Conservation (phyloP, 2,888 invertebrate genomes). For the Aphodius granarius region DNA sequence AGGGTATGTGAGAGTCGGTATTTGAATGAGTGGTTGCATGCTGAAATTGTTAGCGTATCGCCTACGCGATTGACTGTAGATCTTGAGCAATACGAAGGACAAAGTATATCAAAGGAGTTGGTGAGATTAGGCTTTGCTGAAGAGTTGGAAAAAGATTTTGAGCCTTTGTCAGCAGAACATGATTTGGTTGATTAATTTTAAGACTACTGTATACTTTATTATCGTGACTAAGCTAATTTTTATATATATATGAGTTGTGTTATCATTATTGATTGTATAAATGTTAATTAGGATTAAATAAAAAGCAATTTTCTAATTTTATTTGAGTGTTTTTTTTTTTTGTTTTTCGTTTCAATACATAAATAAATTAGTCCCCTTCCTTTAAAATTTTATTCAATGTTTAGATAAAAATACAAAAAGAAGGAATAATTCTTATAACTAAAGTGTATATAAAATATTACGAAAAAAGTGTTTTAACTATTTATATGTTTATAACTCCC, state of each 20-base stretch:
- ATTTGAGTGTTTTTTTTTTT: background rate
- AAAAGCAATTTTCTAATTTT: too few relatives aligned
- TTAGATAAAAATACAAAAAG: background rate
- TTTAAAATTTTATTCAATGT: background rate
- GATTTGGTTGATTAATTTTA: background rate
- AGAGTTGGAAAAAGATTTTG: background rate
- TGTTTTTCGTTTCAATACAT: too few relatives aligned
- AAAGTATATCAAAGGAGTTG: background rate
- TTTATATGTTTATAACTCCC: background rate
- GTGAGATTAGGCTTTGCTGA: background rate
- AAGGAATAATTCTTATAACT: background rate
- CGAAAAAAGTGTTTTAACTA: background rate
- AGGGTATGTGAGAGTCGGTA: background rate
- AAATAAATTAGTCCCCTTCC: too few relatives aligned
- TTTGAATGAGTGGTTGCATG: background rate
- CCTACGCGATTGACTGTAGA: background rate
- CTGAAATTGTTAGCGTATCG: background rate
- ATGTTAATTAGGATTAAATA: too few relatives aligned
- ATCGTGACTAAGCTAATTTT: too few relatives aligned
- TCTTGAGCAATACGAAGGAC: background rate
- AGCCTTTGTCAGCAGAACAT: background rate
- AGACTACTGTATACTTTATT: background rate
- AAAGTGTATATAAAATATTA: conserved; percentile 3
- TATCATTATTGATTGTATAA: too few relatives aligned
- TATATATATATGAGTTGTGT: too few relatives aligned